Conservation (phyloP, 2,888 invertebrate species). For the Xylocampa areola region DNA sequence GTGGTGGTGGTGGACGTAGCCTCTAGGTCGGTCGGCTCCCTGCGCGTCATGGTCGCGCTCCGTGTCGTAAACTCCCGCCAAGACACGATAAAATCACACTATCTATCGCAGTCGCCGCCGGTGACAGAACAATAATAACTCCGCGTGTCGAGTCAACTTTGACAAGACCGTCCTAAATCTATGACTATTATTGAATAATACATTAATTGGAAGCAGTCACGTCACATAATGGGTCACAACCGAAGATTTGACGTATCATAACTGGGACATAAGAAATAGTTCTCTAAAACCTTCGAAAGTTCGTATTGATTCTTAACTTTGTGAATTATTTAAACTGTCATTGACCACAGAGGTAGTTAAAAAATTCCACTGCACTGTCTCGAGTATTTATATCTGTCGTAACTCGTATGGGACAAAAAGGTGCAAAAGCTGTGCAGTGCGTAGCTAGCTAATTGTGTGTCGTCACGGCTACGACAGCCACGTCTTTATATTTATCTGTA, state of each 20-base stretch:
- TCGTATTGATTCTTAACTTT: slow-evolving; percentile 9
- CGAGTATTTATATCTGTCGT: slow-evolving; percentile 59
- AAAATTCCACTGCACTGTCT: slow-evolving; percentile 47
- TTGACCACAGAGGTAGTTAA: slow-evolving; percentile 23
- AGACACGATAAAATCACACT: slow-evolving; percentile 51
- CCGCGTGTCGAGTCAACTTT: slow-evolving; percentile 70
- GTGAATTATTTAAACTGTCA: slow-evolving; percentile 25
- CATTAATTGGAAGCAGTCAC: slow-evolving; percentile 37
- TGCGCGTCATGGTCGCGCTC: slow-evolving; percentile 13
- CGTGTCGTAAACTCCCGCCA: slow-evolving; percentile 48
- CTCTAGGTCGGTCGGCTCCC: slow-evolving; percentile 13
- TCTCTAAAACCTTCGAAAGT: slow-evolving; percentile 4
- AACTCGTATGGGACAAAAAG: slow-evolving; percentile 57
- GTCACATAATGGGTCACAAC: slow-evolving; percentile 27
- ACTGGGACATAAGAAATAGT: slow-evolving; percentile 6
- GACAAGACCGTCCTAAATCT: slow-evolving; percentile 63
- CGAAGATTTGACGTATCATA: slow-evolving; percentile 15
- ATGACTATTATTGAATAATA: slow-evolving; percentile 56
- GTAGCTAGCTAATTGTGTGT: slow-evolving; percentile 62
- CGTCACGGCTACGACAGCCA: slow-evolving; percentile 58
- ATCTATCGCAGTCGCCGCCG: slow-evolving; percentile 39
- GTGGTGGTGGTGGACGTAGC: slow-evolving; percentile 23
- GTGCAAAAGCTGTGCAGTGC: slow-evolving; percentile 63
- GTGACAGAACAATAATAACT: slow-evolving; percentile 75
- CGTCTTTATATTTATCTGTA: slow-evolving; percentile 46